Evolutionary conservation across 2,113 vertebrate species (phyloP).

Genomic region (Macrotus californicus): DNA sequence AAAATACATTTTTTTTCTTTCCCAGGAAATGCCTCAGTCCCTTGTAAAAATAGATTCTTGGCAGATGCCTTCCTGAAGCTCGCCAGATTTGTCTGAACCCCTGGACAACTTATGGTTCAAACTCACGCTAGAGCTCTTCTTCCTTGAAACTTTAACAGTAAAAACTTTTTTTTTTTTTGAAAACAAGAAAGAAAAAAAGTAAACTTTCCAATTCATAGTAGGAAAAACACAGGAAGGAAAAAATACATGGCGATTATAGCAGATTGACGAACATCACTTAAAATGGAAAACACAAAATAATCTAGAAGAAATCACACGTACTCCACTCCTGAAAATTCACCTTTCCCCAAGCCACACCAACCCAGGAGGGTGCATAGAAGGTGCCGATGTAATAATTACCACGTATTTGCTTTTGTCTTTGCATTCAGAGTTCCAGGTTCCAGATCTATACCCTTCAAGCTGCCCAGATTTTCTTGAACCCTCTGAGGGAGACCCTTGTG

Average conservation of each 20-base stretch:
- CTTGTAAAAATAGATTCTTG: neutral
- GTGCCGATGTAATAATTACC: neutral
- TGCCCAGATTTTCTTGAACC: neutral
- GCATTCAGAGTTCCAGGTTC: neutral
- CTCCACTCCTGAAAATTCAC: neutral
- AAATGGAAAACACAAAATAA: neutral
- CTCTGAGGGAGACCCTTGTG: neutral
- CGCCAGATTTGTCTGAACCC: neutral
- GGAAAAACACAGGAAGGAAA: neutral
- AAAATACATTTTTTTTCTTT: neutral
- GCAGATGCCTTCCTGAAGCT: neutral
- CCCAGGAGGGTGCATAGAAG: neutral
- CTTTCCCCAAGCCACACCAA: neutral
- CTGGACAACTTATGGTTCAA: neutral
- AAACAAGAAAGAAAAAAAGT: neutral
- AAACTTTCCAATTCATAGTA: neutral
- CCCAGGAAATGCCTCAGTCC: neutral
- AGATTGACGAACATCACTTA: neutral
- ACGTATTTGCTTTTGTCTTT: neutral
- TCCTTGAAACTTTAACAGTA: neutral
- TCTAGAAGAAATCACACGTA: neutral
- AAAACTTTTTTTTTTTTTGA: neutral
- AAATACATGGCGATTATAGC: neutral
- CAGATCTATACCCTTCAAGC: neutral
- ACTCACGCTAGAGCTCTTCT: neutral